Evolutionary conservation across 2,888 invertebrate genomes (phyloP).

Genomic region (Heliconius hortense): DNA sequence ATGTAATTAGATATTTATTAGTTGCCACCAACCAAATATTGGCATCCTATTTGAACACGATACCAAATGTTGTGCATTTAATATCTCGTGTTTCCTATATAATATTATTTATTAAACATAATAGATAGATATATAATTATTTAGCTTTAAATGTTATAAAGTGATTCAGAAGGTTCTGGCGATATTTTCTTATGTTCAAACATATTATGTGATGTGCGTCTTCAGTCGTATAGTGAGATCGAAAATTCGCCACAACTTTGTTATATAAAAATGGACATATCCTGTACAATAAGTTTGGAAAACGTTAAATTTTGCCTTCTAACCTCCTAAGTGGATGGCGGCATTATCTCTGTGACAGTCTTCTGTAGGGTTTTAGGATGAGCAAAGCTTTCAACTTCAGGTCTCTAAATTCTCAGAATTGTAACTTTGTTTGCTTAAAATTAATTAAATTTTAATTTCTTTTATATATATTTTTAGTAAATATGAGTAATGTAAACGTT

Average conservation of each 20-base stretch:
- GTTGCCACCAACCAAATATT: conserved; percentile 42
- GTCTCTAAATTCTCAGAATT: conserved; percentile 9
- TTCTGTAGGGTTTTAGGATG: conserved; percentile 31
- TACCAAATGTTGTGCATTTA: conserved; percentile 71
- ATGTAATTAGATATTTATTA: conserved; percentile 39
- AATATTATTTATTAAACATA: conserved; percentile 45
- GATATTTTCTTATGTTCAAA: conserved; percentile 42
- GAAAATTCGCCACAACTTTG: conserved; percentile 50
- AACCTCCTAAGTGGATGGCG: conserved; percentile 42
- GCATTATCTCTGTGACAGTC: conserved; percentile 43
- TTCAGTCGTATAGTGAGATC: conserved; percentile 19
- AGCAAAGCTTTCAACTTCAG: conserved; percentile 13
- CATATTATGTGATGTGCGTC: background rate
- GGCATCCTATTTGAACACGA: conserved; percentile 43
- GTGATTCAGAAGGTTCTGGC: conserved; percentile 44
- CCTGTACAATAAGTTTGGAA: conserved; percentile 71
- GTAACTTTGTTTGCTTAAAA: background rate
- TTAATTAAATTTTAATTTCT: conserved; percentile 3
- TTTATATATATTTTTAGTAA: background rate
- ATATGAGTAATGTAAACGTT: conserved; percentile 4
- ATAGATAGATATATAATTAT: conserved; percentile 45
- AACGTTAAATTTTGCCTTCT: conserved; percentile 56
- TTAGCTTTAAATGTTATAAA: conserved; percentile 43
- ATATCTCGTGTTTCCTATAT: conserved; percentile 45
- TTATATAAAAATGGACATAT: conserved; percentile 64